Conservation (phyloP, 1,140 invertebrate genomes). For the Drosophila nannoptera region DNA sequence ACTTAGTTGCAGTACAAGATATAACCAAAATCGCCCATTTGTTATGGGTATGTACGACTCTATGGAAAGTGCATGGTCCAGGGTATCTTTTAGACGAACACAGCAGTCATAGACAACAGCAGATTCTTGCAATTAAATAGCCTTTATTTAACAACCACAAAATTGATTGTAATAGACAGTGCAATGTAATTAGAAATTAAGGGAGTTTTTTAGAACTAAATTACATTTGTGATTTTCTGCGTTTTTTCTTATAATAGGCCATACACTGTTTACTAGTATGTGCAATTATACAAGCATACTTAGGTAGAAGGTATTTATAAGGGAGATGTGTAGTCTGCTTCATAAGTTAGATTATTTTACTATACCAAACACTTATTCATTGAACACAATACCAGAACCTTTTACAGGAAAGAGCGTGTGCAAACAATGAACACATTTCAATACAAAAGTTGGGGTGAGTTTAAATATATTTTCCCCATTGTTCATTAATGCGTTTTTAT, state of each 20-base stretch:
- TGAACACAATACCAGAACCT: constrained; percentile 58
- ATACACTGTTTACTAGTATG: constrained; percentile 19
- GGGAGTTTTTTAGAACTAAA: too few species aligned
- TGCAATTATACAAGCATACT: constrained; percentile 19
- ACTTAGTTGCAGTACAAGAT: too few species aligned
- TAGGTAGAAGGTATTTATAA: constrained; percentile 8
- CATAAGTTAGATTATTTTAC: constrained; percentile 52
- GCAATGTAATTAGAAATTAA: too few species aligned
- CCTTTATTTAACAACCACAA: background rate
- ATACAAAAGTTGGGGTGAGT: constrained; percentile 65
- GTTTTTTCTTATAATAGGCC: constrained; percentile 24
- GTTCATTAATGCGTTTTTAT: constrained; percentile 71
- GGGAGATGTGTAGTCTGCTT: constrained; percentile 43
- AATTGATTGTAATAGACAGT: background rate
- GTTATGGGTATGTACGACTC: too few species aligned
- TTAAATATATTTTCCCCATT: constrained; percentile 68
- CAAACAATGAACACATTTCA: constrained; percentile 69
- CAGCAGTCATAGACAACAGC: too few species aligned
- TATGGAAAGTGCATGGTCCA: too few species aligned
- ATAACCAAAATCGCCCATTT: too few species aligned
- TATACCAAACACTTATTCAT: constrained; percentile 44
- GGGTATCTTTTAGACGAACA: too few species aligned
- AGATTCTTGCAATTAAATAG: too few species aligned
- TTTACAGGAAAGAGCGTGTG: constrained; percentile 61
- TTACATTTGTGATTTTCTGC: constrained; percentile 11